Evolutionary conservation across 1,140 invertebrate species (phyloP), one percentile per base, ranked within the genome.

Genomic region (Samia ricini): DNA sequence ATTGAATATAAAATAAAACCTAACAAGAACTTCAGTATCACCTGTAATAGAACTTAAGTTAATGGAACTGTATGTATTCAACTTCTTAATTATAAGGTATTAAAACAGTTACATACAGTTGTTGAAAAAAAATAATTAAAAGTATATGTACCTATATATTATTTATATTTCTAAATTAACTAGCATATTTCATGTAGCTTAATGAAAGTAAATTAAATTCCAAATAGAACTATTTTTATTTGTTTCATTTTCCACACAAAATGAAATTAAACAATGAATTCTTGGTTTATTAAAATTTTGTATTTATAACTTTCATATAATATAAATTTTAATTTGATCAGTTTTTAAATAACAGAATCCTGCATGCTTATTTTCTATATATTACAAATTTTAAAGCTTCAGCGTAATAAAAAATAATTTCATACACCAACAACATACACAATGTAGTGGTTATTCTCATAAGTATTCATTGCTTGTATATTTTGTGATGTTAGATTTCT

Each of bases 391-490:
- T 89, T 88, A 89, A 89, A 88, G 85, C 85, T 89, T 85, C 75
- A 89, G 87, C 85, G 72, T 88, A 86, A 85, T 84, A 86, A 85
- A n/a, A 86, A 83, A 83, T 85, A 85, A 80, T 76, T 79, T 79
- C 72, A 58, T 81, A 79, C 76, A 80, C 66, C 64, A 70, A 71
- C 72, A 79, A 66, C 63, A 65, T 60, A 63, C 62, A 68, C 69
- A 64, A 59, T 33, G 54, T 63, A 63, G 66, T 76, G 70, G 73
- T 75, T 85, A 80, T 71, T 86, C 79, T 90, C 88, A 91, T 85
- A 91, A 89, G 82, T 91, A 91, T 79, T 91, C 90, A 73, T 88
- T 90, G 69, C 89, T 91, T 21, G 90, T 91, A 67, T 91, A 91
- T 80, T 91, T 91, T 76, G 90, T 90, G 75, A 91, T 88, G 80